Percentiles rank a stretch among this genome's conserved stretches.
Conservation (phyloP, 2,113 vertebrate genomes). For the Seriola aureovittata region DNA sequence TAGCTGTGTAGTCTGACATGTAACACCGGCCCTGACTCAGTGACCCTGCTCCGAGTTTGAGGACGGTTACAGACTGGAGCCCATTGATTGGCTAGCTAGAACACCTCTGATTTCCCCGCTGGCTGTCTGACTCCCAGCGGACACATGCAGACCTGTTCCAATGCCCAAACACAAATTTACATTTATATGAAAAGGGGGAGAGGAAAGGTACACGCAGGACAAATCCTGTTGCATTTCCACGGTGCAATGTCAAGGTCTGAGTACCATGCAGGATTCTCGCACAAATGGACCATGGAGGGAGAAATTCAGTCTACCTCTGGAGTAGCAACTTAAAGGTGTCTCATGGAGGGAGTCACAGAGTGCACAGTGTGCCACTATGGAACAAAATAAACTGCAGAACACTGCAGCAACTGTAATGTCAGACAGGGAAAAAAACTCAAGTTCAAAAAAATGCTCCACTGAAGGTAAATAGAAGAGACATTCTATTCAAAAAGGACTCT, state of each 20-base stretch:
- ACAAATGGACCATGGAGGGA: slow-evolving; percentile 68
- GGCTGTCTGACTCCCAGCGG: slow-evolving; percentile 59
- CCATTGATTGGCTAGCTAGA: slow-evolving; percentile 60
- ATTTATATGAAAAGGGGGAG: slow-evolving; percentile 82
- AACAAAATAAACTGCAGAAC: slow-evolving; percentile 57
- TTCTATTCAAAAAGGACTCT: slow-evolving; percentile 6
- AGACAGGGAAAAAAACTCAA: slow-evolving; percentile 14
- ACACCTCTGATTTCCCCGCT: slow-evolving; percentile 73
- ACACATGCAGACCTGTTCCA: slow-evolving; percentile 70
- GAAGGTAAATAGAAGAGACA: slow-evolving; percentile 33
- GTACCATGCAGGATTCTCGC: slow-evolving; percentile 50
- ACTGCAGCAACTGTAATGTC: slow-evolving; percentile 46
- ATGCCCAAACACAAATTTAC: slow-evolving; percentile 80
- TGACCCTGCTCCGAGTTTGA: slow-evolving; percentile 58
- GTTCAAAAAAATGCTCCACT: slow-evolving; percentile 5
- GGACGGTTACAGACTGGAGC: slow-evolving; percentile 58
- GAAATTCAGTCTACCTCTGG: slow-evolving; percentile 66
- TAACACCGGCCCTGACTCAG: slow-evolving; percentile 51
- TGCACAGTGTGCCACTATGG: slow-evolving; percentile 53
- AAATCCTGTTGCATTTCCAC: slow-evolving; percentile 70
- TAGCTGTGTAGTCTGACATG: slow-evolving; percentile 42
- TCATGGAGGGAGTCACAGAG: slow-evolving; percentile 59
- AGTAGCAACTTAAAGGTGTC: slow-evolving; percentile 65
- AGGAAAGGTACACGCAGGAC: slow-evolving; percentile 67
- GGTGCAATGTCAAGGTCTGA: slow-evolving; percentile 69